phyloP scores from a whole-genome alignment of 2,113 vertebrate genomes.

The Saguinus imperator region DNA sequence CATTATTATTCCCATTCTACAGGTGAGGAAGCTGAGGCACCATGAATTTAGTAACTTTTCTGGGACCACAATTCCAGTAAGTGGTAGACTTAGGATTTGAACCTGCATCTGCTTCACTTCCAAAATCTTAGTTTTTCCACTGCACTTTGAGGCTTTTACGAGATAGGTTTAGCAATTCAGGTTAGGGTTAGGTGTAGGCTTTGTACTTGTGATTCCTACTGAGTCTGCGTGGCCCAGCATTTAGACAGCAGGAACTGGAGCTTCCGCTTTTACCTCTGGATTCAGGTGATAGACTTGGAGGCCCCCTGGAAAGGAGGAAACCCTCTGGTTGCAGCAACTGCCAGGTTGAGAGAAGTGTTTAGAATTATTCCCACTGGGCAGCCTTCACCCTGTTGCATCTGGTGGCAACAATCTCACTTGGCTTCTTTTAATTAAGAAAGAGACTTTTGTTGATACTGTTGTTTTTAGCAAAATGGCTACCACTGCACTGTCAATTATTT shows the following conservation, averaged over 20 bases:
- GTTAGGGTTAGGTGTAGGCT: background rate
- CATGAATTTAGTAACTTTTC: background rate
- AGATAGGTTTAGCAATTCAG: too few relatives aligned
- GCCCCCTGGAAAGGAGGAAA: background rate
- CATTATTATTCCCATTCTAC: background rate
- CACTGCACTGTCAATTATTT: background rate
- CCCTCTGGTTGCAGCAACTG: background rate
- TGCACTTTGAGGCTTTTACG: background rate
- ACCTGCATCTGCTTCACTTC: background rate
- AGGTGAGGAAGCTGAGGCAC: background rate
- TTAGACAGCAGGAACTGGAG: background rate
- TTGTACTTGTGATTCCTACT: background rate
- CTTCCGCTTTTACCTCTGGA: background rate
- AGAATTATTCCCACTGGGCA: background rate
- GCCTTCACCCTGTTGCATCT: background rate
- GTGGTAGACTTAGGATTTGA: background rate
- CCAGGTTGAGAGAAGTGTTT: constrained; percentile 42
- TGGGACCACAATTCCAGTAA: background rate
- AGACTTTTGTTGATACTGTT: background rate
- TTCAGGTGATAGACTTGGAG: background rate
- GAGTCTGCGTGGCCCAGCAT: fast-evolving
- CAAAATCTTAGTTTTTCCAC: background rate
- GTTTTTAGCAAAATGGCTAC: background rate
- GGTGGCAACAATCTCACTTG: background rate
- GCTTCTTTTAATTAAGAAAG: constrained; percentile 48